These are phyloP conservation scores for Dioctria linearis DNA, from an alignment of 2,888 invertebrate genomes.

Conservation along the genomic window DNA sequence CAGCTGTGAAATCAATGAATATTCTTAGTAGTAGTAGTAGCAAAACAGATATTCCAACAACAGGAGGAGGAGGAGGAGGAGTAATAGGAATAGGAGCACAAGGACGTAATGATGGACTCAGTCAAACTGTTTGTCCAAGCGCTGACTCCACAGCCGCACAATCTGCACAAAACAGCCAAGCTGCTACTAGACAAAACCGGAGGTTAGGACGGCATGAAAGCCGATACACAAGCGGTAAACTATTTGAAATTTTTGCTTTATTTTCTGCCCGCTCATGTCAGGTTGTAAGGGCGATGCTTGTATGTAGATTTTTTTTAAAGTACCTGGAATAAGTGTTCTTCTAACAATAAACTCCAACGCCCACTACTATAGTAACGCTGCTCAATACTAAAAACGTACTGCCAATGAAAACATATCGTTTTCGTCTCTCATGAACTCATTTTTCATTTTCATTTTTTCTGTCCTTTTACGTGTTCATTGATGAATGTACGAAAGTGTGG, in stretches of 20 bases:
- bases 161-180: conserved; percentile 57
- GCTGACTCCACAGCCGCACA: conserved; percentile 8
- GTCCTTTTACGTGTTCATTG: conserved; percentile 23
- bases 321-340: conserved; percentile 9
- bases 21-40: conserved; percentile 55
- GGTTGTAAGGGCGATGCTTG: conserved; percentile 36
- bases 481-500: conserved; percentile 31
- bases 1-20: conserved; percentile 61
- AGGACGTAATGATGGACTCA: conserved; percentile 15
- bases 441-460: conserved; percentile 17
- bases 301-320: not conserved
- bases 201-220: conserved; percentile 64
- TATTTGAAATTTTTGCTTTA: conserved; percentile 12
- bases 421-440: not conserved
- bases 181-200: conserved; percentile 61
- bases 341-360: conserved; percentile 18
- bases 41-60: conserved; percentile 5
- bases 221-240: conserved; percentile 65
- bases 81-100: not conserved
- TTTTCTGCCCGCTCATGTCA: conserved; percentile 14
- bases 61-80: not conserved
- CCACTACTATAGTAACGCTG: conserved; percentile 16
- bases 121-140: conserved; percentile 8
- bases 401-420: not conserved
- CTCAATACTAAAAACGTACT: conserved; percentile 22